phyloP scores from a whole-genome alignment of 2,888 invertebrate genomes.

The Spisula solida region DNA sequence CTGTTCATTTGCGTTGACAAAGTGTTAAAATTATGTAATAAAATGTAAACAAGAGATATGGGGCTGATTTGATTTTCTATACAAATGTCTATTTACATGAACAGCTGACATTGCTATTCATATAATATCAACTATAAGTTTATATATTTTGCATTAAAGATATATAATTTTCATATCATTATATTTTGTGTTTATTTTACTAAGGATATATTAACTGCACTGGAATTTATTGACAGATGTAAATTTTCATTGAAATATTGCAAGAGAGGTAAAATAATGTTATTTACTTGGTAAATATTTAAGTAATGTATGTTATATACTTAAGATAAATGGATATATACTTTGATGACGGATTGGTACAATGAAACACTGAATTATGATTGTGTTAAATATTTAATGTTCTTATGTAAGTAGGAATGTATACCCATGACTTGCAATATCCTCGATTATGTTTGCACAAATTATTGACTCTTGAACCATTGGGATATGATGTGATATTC shows the following conservation, averaged over 20 bases:
- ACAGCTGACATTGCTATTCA: neutral
- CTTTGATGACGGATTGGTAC: neutral
- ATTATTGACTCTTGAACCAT: no score
- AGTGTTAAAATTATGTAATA: conserved; percentile 45
- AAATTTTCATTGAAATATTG: neutral
- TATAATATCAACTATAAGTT: neutral
- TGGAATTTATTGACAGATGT: neutral
- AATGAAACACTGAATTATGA: conserved; percentile 8
- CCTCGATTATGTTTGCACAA: no score
- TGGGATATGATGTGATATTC: no score
- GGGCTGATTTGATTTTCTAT: neutral
- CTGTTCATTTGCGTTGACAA: conserved; percentile 36
- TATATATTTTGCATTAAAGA: neutral
- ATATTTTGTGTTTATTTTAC: neutral
- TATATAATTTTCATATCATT: neutral
- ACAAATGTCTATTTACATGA: neutral
- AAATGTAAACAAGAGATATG: conserved; percentile 20
- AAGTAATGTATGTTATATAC: neutral
- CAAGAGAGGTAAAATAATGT: neutral
- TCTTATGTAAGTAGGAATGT: neutral
- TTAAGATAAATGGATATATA: neutral
- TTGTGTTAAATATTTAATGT: neutral
- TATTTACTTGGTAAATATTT: conserved; percentile 12
- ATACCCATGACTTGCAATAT: neutral
- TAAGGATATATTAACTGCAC: neutral